A percentile compares a stretch with the other conserved stretches of the same genome.
phyloP scores from a whole-genome alignment of 2,888 invertebrate genomes.

The Drosophila macrospina region DNA sequence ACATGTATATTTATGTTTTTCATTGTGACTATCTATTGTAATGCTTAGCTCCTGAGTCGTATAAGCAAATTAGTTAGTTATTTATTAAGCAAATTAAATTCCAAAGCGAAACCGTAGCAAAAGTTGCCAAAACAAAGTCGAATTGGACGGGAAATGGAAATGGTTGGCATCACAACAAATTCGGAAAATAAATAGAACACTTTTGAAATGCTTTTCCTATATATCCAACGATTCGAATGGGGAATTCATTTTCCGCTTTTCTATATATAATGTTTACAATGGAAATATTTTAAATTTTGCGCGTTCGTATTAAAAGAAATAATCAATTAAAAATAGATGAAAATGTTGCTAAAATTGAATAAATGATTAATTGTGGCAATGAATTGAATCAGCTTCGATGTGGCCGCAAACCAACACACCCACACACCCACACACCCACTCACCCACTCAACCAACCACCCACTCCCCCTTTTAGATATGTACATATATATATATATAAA shows the following conservation, averaged over 20 bases:
- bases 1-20: constrained; percentile 1
- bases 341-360: constrained; percentile 53
- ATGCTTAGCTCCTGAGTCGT: background rate
- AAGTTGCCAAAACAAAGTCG: constrained; percentile 51
- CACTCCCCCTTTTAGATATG: background rate
- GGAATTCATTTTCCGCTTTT: constrained; percentile 14
- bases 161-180: constrained; percentile 57
- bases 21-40: background rate
- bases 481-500: background rate
- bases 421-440: background rate
- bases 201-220: constrained; percentile 30
- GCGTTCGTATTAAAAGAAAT: constrained; percentile 47
- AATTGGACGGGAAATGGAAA: constrained; percentile 51
- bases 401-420: background rate
- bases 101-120: constrained; percentile 38
- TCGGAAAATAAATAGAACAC: constrained; percentile 30
- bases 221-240: background rate
- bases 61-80: constrained; percentile 47
- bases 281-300: constrained; percentile 56
- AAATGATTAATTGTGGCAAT: constrained; percentile 57
- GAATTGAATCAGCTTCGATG: constrained; percentile 21
- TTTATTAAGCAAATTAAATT: constrained; percentile 72
- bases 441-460: background rate
- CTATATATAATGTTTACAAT: constrained; percentile 64
- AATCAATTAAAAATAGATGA: constrained; percentile 54